Evolutionary conservation across 2,797 vertebrate species (phyloP), one percentile per base, ranked within the genome.

Genomic region (Acanthornis magna): DNA sequence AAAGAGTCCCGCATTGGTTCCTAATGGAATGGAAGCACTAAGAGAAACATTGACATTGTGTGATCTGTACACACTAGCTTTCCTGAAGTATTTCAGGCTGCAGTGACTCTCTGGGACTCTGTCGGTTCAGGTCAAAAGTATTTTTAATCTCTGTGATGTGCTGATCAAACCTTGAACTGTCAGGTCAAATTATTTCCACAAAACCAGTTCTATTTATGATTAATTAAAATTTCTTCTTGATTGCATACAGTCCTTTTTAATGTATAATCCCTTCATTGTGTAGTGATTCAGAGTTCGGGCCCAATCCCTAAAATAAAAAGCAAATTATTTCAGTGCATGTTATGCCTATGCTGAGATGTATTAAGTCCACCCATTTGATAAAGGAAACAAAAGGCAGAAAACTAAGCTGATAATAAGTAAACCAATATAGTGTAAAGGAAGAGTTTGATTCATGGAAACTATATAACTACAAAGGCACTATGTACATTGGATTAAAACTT

Each of bases 191-290:
- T 97, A 98, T 96, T 98, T 98, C 97, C 97, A 97, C 94, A 95
- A 91, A 96, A 68, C 11, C 68, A 95, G 94, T 95, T 97, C 98
- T 96, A 97, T 98, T 98, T 97, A 97, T 97, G 96, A 98, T 97
- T 97, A 97, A 98, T 97, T 98, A 97, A 97, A 97, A 97, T 97
- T 97, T 98, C 96, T 97, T 98, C 96, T 98, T 97, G 96, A 97
- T 97, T 97, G 93, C 94, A 96, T 97, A 94, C 81, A 85, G 91
- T 92, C 85, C 72, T 97, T 97, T 98, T 95, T 94, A 96, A 97
- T 93, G 54, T 91, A 95, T 97, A 97, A 98, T 97, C 96, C 94
- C 47, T 97, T 97, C 95, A 97, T 96, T 98, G 92, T 97, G 88
- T 96, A 96, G 91, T 65, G 84, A 96, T 96, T 97, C 65, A 12